phyloP scores from a whole-genome alignment of 2,113 vertebrate genomes.

The Pampusana beccarii region DNA sequence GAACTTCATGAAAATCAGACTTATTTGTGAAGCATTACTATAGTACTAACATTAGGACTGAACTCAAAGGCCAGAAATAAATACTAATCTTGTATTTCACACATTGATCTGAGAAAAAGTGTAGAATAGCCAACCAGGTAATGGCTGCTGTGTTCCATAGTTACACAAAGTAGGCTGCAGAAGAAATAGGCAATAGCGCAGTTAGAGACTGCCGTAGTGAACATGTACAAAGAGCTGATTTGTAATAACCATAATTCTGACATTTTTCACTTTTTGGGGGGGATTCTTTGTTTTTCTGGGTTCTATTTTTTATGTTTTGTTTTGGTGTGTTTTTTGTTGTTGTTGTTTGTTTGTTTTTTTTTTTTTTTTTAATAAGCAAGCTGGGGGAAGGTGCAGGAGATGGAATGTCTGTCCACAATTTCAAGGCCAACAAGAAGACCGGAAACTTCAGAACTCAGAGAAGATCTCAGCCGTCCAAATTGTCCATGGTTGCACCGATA shows the following conservation, averaged over 20 bases:
- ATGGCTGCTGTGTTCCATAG: rapidly evolving
- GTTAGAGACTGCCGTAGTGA: not conserved
- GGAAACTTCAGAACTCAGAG: not conserved
- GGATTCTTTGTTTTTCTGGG: not conserved
- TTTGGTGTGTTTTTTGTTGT: no score
- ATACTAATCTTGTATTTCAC: not conserved
- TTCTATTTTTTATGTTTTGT: not conserved
- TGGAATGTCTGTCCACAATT: not conserved
- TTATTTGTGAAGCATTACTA: not conserved
- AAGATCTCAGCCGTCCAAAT: rapidly evolving
- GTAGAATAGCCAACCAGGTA: not conserved
- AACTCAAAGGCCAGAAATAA: not conserved
- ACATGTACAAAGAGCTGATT: not conserved
- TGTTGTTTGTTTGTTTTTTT: no score
- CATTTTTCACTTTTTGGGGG: not conserved
- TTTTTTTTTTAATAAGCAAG: not conserved
- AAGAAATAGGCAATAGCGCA: not conserved
- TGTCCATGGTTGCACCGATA: not conserved
- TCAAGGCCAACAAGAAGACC: not conserved
- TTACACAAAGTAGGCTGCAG: rapidly evolving
- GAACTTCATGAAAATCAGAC: not conserved
- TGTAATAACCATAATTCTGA: not conserved
- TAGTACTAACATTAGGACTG: not conserved
- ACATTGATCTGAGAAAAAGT: not conserved
- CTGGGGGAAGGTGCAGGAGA: not conserved